Conservation (phyloP, 2,888 invertebrate genomes). For the Actias luna region DNA sequence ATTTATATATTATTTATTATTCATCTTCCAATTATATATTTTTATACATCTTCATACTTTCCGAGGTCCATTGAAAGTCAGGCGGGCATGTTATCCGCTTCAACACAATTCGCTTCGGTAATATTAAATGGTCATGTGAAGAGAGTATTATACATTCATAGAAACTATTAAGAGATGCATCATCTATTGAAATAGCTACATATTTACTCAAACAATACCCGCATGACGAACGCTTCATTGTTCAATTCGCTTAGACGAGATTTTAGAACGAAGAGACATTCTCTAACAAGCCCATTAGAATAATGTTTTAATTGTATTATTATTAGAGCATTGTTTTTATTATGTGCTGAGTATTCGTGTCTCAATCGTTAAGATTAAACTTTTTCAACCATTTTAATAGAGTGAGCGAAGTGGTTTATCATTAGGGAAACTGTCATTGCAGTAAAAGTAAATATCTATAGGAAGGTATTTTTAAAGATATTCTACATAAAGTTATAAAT, state of each 20-base stretch:
- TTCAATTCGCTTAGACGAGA: constrained; percentile 23
- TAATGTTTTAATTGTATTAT: not conserved
- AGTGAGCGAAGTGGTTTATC: not conserved
- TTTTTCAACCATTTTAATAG: constrained; percentile 1
- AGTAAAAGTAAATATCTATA: not conserved
- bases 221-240: constrained; percentile 30
- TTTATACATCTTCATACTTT: not conserved
- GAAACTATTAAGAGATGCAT: constrained; percentile 19
- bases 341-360: not conserved
- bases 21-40: not conserved
- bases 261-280: constrained; percentile 4
- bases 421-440: not conserved
- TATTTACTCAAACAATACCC: constrained; percentile 27
- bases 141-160: constrained; percentile 12
- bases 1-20: not conserved
- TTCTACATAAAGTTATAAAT: not conserved
- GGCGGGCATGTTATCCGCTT: not conserved
- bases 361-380: not conserved
- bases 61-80: not conserved
- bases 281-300: constrained; percentile 12
- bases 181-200: constrained; percentile 26
- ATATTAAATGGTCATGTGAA: not conserved
- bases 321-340: not conserved
- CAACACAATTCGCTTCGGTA: not conserved
- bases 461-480: not conserved